Evolutionary conservation across 2,113 vertebrate species (phyloP), one percentile per base, ranked within the genome.

Genomic region (Corynorhinus townsendii): DNA sequence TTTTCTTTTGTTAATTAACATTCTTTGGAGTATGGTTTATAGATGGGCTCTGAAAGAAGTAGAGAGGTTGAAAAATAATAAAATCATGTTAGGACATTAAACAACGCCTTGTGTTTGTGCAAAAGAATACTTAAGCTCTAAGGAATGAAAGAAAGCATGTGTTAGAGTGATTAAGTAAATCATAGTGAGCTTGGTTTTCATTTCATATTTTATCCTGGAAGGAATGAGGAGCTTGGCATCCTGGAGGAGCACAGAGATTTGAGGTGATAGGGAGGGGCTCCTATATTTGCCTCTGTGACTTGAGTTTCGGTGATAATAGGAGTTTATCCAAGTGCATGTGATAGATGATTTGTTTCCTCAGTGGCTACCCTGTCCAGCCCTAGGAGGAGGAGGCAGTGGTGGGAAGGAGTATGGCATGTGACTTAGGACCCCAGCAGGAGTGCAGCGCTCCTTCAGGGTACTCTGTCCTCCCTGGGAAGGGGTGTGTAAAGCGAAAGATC

Each of bases 51-150:
- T 38, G 68, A 92, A 95, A 89, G 92, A 94, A 93, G n/a, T n/a
- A 90, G 40, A 92, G 35, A 26, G 14, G 47, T 43, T 95, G 75
- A 92, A 59, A 96, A 66, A 90, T 91, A 91, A 91, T 86, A 71
- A 96, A 96, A 86, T 93, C 33, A 69, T 86, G 87, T 93, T 72
- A 82, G 28, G 88, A 96, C 89, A 84, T 2, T 87, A 86, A 93
- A 86, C 24, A 83, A 94, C 22, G 7, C 33, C 52, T 92, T 94
- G 10, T 26, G 8, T 93, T 89, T 54, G 19, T 80, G 11, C 84
- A 33, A 87, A 91, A 93, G 33, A 72, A 2, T 3, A 0, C 1
- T 64, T 47, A 19, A 62, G 47, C 35, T 93, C 77, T 75, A 84
- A 75, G 15, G 26, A 96, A 52, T 80, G 8, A 76, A 96, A 95